A percentile compares a stretch with the other conserved stretches of the same genome.
Conservation (phyloP, 2,797 vertebrate species). For the Carcharodon carcharias region DNA sequence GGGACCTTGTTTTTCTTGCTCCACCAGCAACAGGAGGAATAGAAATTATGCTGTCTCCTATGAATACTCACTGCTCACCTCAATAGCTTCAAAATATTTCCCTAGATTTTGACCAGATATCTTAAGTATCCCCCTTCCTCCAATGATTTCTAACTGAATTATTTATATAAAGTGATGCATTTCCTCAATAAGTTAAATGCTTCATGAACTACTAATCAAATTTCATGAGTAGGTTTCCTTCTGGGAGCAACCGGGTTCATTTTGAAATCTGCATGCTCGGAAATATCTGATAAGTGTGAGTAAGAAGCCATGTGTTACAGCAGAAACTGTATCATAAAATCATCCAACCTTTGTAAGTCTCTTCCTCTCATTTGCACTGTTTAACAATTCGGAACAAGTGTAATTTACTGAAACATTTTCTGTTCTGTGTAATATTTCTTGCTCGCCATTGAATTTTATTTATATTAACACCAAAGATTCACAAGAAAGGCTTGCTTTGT, state of each 20-base stretch:
- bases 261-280: slow-evolving; percentile 15
- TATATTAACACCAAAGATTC: background rate
- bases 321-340: background rate
- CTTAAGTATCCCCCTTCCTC: background rate
- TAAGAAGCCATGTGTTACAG: background rate
- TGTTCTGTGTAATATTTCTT: background rate
- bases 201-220: background rate
- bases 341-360: background rate
- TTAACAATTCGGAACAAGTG: slow-evolving; percentile 6
- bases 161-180: background rate
- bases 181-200: background rate
- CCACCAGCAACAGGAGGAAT: background rate
- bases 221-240: background rate
- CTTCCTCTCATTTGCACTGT: background rate
- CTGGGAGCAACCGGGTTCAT: background rate
- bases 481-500: background rate
- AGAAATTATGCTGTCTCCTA: background rate
- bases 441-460: background rate
- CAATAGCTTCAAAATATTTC: background rate
- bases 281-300: background rate
- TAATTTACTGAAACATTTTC: slow-evolving; percentile 19
- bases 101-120: background rate
- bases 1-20: background rate
- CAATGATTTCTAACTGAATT: background rate
- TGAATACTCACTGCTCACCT: background rate